Base-by-base conservation (phyloP, 2,888 invertebrate species). In the Parnassius apollo region DNA sequence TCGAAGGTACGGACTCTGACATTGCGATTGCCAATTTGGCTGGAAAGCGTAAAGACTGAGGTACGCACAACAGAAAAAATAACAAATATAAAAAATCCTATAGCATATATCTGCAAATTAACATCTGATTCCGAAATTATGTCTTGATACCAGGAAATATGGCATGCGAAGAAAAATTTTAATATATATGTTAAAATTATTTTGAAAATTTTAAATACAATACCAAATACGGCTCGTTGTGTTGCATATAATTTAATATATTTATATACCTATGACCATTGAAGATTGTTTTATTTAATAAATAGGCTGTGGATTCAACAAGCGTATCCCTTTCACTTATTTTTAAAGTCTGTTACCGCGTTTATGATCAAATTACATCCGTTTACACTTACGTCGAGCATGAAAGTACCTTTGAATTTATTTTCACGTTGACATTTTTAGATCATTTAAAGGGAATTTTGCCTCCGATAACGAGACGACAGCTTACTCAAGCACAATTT, bases 281-380 rank as follows among this genome's bases (percentile, higher is more conserved):
- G 71, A 72, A 80, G 75, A 78, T 83, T 81, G 76, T 83, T 82
- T 82, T 84, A 80, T 82, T 78, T 81, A 18, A 18, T 18, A 83
- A 85, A 82, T 85, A 63, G 56, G 84, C 83, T 78, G 85, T 77
- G 81, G 82, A 81, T 76, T 85, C 83, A 88, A 88, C 77, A 80
- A 73, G 78, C 86, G 83, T 86, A 80, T 82, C 83, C 82, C 85
- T 85, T 82, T 74, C 79, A 77, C 78, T 78, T 82, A 84, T 86
- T 85, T 35, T 86, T 85, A 85, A 84, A 87, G 81, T 78, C 81
- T 85, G 86, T 84, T 77, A 80, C 75, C 79, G 77, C 77, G 82
- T 86, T 83, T 77, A 79, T 75, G 73, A 75, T 77, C 77, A 82
- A 85, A 82, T 85, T 83, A 81, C 80, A 81, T 83, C 78, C 85